Evolutionary conservation across 2,888 invertebrate genomes (phyloP).

Genomic region (Arenicola marina): DNA sequence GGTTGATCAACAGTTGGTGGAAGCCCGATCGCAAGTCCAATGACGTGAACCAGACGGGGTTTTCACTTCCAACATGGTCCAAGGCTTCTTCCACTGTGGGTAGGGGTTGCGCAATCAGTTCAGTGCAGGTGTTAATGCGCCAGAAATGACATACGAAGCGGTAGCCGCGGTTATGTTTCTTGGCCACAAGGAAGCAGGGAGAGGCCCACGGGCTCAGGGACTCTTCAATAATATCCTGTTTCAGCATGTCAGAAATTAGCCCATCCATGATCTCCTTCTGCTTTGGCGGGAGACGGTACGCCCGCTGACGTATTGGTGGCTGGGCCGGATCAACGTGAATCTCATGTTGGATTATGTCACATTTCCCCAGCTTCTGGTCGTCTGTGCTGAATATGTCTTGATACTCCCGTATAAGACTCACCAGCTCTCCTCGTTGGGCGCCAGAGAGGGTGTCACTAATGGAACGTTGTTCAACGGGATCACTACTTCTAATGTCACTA

Average conservation of each 20-base stretch:
- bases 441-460: too few relatives aligned
- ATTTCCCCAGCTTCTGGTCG: slow-evolving; percentile 1
- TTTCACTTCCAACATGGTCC: neutral
- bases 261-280: neutral
- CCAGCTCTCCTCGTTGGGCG: too few relatives aligned
- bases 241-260: neutral
- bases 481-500: too few relatives aligned
- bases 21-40: neutral
- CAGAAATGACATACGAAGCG: neutral
- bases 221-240: neutral
- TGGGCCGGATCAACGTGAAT: neutral
- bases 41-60: neutral
- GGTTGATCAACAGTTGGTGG: neutral
- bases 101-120: neutral
- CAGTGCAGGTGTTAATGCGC: neutral
- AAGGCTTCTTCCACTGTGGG: neutral
- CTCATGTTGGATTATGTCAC: neutral
- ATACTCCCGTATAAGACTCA: too few relatives aligned
- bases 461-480: too few relatives aligned
- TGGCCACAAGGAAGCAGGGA: neutral
- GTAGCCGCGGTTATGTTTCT: neutral
- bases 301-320: neutral
- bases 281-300: neutral
- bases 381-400: too few relatives aligned
- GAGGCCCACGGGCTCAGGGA: neutral